Percentiles rank a stretch among this genome's conserved stretches.
Evolutionary conservation across 2,888 invertebrate species (phyloP).

Genomic region (Subacronicta megacephala): DNA sequence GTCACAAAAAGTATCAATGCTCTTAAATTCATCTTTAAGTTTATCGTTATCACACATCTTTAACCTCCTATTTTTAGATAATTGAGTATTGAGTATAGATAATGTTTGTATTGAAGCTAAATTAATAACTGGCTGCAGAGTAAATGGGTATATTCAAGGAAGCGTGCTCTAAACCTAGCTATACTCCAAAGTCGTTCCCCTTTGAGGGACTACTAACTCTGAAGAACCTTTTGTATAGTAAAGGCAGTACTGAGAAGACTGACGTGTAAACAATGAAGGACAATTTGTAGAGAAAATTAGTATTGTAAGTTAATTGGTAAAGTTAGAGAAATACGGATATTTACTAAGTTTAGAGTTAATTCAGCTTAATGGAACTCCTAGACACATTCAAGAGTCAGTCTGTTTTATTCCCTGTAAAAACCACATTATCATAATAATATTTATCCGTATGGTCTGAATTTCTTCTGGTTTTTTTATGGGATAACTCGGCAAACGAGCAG

Average conservation of each 20-base stretch:
- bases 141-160: constrained; percentile 22
- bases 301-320: not conserved
- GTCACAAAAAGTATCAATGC: no score
- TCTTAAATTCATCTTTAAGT: no score
- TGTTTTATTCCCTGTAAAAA: no score
- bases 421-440: no score
- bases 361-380: no score
- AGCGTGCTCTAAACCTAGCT: constrained; percentile 9
- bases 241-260: not conserved
- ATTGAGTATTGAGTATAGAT: no score
- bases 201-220: constrained; percentile 35
- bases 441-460: no score
- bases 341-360: not conserved
- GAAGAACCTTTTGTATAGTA: constrained; percentile 10
- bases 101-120: constrained; percentile 29
- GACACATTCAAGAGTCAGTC: no score
- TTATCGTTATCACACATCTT: no score
- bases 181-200: constrained; percentile 3
- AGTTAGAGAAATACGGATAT: not conserved
- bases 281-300: not conserved
- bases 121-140: constrained; percentile 42
- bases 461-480: no score
- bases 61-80: constrained; percentile 5
- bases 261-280: not conserved
- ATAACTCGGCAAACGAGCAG: no score